A percentile compares a stretch with the other conserved stretches of the same genome.
phyloP scores from a whole-genome alignment of 35 echinoderm and acorn worm genomes.

The Lytechinus variegatus region DNA sequence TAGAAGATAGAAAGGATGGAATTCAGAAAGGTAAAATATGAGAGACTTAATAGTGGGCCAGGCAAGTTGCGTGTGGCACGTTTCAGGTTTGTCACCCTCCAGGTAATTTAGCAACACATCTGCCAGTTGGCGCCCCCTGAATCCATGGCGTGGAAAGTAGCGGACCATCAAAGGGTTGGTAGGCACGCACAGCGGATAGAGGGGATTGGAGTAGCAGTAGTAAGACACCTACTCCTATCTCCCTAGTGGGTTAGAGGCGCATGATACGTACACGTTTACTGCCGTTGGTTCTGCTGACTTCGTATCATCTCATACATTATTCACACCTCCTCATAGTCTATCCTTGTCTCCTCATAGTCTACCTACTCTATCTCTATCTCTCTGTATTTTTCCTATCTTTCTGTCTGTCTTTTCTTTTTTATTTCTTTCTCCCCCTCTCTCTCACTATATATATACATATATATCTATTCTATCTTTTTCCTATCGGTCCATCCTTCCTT shows the following conservation, averaged over 20 bases:
- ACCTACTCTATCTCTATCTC: neutral
- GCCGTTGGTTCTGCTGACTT: neutral
- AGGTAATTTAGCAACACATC: conserved; percentile 54
- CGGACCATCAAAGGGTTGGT: conserved; percentile 43
- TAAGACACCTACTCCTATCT: neutral
- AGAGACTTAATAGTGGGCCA: conserved; percentile 42
- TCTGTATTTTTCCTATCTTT: neutral
- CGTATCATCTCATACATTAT: conserved; percentile 39
- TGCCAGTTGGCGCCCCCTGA: conserved; percentile 25
- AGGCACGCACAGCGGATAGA: conserved; percentile 45
- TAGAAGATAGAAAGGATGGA: neutral
- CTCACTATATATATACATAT: neutral
- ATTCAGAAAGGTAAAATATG: conserved; percentile 27
- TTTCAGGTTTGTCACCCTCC: neutral
- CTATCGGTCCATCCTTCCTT: neutral
- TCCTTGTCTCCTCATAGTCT: conserved; percentile 18
- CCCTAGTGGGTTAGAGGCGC: conserved; percentile 39
- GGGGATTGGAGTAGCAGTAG: conserved; percentile 36
- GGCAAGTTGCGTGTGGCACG: conserved; percentile 51
- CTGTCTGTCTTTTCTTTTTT: neutral
- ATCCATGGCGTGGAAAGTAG: neutral
- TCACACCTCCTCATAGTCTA: conserved; percentile 52
- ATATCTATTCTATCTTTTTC: neutral
- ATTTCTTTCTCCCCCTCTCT: neutral
- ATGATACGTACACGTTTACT: conserved; percentile 38